Conservation (phyloP, 2,888 invertebrate genomes). For the Timandra comae region DNA sequence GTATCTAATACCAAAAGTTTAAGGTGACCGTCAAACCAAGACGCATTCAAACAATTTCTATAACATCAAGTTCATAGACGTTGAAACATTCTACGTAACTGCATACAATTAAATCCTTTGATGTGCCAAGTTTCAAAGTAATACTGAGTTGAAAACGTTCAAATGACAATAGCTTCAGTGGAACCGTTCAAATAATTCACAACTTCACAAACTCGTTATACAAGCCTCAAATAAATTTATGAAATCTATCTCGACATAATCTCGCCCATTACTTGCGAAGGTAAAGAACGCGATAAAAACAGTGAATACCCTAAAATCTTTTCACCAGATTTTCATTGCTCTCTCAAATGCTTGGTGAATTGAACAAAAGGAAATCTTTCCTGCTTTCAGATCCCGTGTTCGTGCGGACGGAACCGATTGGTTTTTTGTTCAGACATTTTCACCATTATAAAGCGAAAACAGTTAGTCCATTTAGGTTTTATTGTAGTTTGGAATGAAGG, state of each 20-base stretch:
- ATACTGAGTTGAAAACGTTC: background rate
- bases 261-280: background rate
- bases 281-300: background rate
- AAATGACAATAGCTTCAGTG: background rate
- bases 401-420: conserved; percentile 9
- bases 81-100: too few species aligned
- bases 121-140: too few species aligned
- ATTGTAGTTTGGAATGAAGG: conserved; percentile 12
- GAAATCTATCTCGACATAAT: background rate
- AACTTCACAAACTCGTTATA: background rate
- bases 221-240: background rate
- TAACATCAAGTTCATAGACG: too few species aligned
- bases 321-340: background rate
- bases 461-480: conserved; percentile 14
- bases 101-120: too few species aligned
- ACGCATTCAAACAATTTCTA: too few species aligned
- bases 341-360: background rate
- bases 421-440: conserved; percentile 14
- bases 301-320: background rate
- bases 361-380: conserved; percentile 1
- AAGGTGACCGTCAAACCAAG: background rate
- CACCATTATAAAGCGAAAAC: conserved; percentile 12
- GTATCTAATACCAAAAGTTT: conserved; percentile 6
- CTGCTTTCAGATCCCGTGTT: conserved; percentile 2
- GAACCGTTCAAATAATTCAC: background rate